Conservation (phyloP, 2,797 vertebrate genomes). For the Macroramphosus scolopax region DNA sequence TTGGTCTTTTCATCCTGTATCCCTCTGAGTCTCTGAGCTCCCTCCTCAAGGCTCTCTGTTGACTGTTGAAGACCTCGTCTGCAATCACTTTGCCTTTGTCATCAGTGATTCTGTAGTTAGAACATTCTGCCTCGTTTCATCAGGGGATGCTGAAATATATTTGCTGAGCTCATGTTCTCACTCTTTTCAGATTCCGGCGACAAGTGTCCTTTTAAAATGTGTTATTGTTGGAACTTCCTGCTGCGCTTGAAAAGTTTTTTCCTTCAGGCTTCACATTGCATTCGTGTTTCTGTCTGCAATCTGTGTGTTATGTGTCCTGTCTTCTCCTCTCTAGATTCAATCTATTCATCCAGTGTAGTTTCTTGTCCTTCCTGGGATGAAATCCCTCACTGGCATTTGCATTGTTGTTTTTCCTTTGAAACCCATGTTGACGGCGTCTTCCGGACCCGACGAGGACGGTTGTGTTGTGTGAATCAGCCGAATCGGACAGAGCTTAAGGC, state of each 20-base stretch:
- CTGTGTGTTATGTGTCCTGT: neutral
- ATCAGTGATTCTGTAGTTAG: slow-evolving; percentile 37
- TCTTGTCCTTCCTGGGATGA: slow-evolving; percentile 12
- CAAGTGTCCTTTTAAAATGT: slow-evolving; percentile 35
- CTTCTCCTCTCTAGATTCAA: slow-evolving; percentile 9
- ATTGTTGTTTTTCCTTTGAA: slow-evolving; percentile 43
- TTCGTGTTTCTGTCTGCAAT: no score
- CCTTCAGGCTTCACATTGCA: slow-evolving; percentile 2
- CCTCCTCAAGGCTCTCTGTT: slow-evolving; percentile 16
- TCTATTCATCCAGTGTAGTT: slow-evolving; percentile 9
- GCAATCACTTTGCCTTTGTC: slow-evolving; percentile 48
- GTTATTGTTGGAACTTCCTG: no score
- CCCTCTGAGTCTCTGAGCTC: slow-evolving; percentile 19
- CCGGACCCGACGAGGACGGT: slow-evolving; percentile 21
- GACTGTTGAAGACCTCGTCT: slow-evolving; percentile 38
- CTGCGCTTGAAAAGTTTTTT: no score
- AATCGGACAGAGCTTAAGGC: slow-evolving; percentile 35
- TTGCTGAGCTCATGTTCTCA: slow-evolving; percentile 25
- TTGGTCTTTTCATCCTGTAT: slow-evolving; percentile 20
- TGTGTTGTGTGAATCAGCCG: slow-evolving; percentile 38
- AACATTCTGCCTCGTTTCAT: slow-evolving; percentile 51
- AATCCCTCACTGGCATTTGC: slow-evolving; percentile 22
- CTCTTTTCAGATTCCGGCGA: slow-evolving; percentile 21
- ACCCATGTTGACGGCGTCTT: slow-evolving; percentile 42
- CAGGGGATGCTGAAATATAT: no score